Conservation (phyloP, 1,140 invertebrate genomes). For the Pseudomyrmex cubaensis region DNA sequence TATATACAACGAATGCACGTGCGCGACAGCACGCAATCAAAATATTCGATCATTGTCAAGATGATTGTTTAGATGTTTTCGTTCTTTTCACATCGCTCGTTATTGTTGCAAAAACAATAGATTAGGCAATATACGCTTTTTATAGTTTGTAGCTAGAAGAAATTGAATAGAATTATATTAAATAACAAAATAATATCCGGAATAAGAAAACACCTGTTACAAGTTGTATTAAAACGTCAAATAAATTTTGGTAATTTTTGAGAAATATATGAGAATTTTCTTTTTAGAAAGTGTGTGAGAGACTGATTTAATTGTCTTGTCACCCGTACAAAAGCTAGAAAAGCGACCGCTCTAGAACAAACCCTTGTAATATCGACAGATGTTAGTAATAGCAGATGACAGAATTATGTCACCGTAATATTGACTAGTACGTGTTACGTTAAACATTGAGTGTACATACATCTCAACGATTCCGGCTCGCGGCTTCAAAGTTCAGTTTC, state of each 20-base stretch:
- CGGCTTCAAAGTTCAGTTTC: background rate
- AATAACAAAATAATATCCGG: too few species aligned
- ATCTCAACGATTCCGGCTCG: slow-evolving; percentile 3
- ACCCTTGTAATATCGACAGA: background rate
- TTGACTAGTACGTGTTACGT: slow-evolving; percentile 28
- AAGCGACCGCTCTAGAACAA: background rate
- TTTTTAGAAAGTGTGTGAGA: background rate
- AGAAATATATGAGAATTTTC: background rate
- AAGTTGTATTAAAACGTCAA: background rate
- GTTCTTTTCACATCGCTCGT: too few species aligned
- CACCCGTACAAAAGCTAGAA: background rate
- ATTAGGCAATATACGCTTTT: too few species aligned
- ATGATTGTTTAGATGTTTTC: too few species aligned
- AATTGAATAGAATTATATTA: too few species aligned
- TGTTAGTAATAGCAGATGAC: slow-evolving; percentile 43
- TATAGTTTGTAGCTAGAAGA: too few species aligned
- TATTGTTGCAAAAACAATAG: too few species aligned
- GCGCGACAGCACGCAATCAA: too few species aligned
- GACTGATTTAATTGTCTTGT: slow-evolving; percentile 5
- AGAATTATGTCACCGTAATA: slow-evolving; percentile 49
- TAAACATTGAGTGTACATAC: background rate
- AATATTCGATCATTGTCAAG: too few species aligned
- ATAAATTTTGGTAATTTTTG: background rate
- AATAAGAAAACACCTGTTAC: background rate
- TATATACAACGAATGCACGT: too few species aligned